Conservation (phyloP, 1,140 invertebrate species). For the Anastrepha ludens region DNA sequence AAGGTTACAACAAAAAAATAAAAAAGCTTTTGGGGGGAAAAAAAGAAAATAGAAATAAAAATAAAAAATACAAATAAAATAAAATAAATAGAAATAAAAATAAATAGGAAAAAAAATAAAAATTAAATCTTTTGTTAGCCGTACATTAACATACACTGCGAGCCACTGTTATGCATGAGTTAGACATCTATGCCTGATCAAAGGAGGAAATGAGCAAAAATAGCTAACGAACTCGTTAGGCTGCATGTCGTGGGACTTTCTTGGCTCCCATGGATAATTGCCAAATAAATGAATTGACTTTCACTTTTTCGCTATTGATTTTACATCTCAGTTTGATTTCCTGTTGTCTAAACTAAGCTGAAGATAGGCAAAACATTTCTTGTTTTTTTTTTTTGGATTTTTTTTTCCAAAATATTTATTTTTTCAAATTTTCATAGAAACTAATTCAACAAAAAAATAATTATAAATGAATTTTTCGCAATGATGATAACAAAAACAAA, state of each 20-base stretch:
- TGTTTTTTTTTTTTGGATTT: slow-evolving; percentile 11
- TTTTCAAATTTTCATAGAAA: slow-evolving; percentile 2
- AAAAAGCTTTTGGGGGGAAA: too few species aligned
- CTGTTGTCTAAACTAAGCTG: not conserved
- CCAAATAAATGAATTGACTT: not conserved
- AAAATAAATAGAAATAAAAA: too few species aligned
- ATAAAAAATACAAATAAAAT: too few species aligned
- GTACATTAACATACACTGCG: too few species aligned
- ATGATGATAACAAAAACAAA: not conserved
- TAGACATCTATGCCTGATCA: not conserved
- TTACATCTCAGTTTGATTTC: not conserved
- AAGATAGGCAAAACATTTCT: not conserved
- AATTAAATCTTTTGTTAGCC: too few species aligned
- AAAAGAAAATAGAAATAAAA: too few species aligned
- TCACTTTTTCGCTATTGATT: not conserved
- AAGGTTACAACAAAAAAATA: too few species aligned
- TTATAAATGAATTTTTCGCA: slow-evolving; percentile 14
- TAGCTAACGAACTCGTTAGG: slow-evolving; percentile 30
- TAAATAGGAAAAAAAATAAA: too few species aligned
- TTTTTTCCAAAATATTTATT: not conserved
- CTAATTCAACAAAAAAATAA: slow-evolving; percentile 13
- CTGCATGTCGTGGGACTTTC: not conserved
- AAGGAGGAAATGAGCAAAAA: not conserved
- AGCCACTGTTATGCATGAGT: too few species aligned
- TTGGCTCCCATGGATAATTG: not conserved